Base-by-base conservation (phyloP, 2,113 vertebrate species). In the Cathartes aura region DNA sequence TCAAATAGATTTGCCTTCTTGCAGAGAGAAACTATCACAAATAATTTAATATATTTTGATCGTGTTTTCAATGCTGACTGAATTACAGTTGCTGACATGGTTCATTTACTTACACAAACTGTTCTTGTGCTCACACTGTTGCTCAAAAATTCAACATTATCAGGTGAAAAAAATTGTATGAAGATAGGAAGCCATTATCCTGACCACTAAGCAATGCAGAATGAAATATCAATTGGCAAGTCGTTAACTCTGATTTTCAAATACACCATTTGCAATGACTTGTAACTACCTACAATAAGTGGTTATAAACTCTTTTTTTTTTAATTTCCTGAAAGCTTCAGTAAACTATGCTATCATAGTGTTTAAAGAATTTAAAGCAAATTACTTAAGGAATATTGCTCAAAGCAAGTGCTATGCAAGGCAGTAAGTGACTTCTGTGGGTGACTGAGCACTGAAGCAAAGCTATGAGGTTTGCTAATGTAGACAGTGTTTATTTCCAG, bases 101-200 rank as follows among this genome's bases (percentile, higher is more conserved):
- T 94, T 96, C 96, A 96, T 97, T 97, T 95, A 82, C 92, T 91
- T 96, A 90, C 64, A 92, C 56, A 96, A 97, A 96, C 96, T 89
- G 88, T 93, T 95, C 87, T 86, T 89, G 64, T 75, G 88, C 60
- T 96, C 81, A 90, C 40, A 64, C n/a, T 56, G 63, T 85, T 95
- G 79, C 55, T 91, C 80, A 90, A 96, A 97, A 94, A 92, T 91
- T 55, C 92, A 89, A 30, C 56, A 38, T 62, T 92, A 96, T 93
- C 90, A 97, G 90, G 95, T 95, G 85, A 91, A 95, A 97, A 97
- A 91, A 81, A 71, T 20, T 82, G 17, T 71, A 82, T 90, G 75
- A 87, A 84, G 72, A 90, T 86, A 87, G 92, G 68, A 95, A 94
- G 40, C 59, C 60, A 81, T 96, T 96, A 96, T 88, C 92, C 93